Conservation (phyloP, 2,797 vertebrate species). For the Sarcophilus harrisii region DNA sequence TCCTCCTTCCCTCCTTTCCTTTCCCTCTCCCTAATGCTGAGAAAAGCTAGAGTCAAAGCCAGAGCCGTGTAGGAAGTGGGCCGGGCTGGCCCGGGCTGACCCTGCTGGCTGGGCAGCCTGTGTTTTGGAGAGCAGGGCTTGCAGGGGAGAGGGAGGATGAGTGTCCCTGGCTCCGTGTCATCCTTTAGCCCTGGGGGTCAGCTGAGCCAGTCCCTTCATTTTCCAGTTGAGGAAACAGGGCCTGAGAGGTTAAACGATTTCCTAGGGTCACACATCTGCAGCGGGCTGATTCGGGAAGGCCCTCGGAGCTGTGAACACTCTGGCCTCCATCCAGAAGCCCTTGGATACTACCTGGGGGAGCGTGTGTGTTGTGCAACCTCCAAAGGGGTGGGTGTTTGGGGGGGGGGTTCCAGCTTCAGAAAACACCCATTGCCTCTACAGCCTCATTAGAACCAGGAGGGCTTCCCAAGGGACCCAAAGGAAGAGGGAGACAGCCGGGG, state of each 20-base stretch:
- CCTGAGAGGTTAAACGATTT: not conserved
- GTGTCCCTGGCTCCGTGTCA: not conserved
- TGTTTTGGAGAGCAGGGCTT: not conserved
- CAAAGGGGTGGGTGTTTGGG: not conserved
- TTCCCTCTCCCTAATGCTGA: not conserved
- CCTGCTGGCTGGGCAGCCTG: not conserved
- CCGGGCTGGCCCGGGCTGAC: not conserved
- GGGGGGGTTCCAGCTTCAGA: not conserved
- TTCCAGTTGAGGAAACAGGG: not conserved
- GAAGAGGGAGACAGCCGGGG: not conserved
- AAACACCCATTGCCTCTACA: not conserved
- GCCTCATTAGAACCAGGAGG: not conserved
- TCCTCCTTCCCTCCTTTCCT: not conserved
- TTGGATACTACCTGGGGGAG: not conserved
- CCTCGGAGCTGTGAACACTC: not conserved
- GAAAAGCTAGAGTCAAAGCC: not conserved
- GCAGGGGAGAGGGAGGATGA: not conserved
- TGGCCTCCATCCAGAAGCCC: not conserved
- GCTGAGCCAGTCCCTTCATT: not conserved
- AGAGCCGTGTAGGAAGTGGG: not conserved
- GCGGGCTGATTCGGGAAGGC: not conserved
- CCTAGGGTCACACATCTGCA: not conserved
- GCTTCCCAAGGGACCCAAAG: not conserved
- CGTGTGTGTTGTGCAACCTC: not conserved
- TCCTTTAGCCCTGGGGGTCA: not conserved